These are phyloP conservation scores for Drosophila lacteicornis DNA, from an alignment of 1,140 invertebrate species.

Conservation along the genomic window DNA sequence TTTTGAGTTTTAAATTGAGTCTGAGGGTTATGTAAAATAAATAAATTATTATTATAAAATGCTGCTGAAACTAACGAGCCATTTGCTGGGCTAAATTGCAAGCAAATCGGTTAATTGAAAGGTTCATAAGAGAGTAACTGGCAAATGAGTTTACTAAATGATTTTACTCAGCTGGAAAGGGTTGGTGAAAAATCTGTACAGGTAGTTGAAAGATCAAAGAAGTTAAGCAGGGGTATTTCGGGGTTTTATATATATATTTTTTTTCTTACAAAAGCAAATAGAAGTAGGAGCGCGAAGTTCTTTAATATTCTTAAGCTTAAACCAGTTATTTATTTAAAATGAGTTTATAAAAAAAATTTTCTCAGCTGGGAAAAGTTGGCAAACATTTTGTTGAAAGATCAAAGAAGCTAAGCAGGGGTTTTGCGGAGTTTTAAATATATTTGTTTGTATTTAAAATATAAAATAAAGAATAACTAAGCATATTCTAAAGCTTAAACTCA, in stretches of 20 bases:
- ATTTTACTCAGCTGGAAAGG: background rate
- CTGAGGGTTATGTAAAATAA: conserved; percentile 34
- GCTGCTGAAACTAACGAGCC: conserved; percentile 34
- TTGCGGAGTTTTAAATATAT: no score
- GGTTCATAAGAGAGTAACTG: conserved; percentile 22
- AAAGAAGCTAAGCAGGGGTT: no score
- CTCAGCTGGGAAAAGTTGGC: background rate
- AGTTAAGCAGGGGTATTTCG: background rate
- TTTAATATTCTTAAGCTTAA: no score
- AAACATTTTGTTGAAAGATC: no score
- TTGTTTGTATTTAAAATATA: no score
- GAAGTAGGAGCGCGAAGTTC: no score
- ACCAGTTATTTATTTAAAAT: no score
- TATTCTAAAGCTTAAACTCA: background rate
- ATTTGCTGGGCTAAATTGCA: conserved; percentile 36
- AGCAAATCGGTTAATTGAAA: conserved; percentile 39
- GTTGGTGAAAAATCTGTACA: background rate
- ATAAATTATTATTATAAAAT: conserved; percentile 33
- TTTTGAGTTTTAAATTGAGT: background rate
- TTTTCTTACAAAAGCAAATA: no score
- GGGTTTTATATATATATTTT: background rate
- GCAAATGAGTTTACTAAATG: conserved; percentile 2
- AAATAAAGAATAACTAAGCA: no score
- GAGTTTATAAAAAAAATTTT: no score
- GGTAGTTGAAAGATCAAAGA: background rate